A percentile compares a stretch with the other conserved stretches of the same genome.
phyloP scores from a whole-genome alignment of 2,797 vertebrate genomes.

The Aldrovandia affinis region DNA sequence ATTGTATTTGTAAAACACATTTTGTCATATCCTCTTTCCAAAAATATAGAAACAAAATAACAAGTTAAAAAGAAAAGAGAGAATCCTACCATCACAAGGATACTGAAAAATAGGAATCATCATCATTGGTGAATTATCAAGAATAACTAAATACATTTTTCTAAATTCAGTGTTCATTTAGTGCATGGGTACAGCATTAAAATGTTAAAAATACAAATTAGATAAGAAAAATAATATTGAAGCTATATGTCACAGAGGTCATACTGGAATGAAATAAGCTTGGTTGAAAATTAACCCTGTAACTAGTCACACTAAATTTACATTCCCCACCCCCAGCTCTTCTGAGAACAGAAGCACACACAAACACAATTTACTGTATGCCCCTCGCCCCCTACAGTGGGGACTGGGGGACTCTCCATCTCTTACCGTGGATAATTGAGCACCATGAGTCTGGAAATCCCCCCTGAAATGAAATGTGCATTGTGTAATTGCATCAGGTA shows the following conservation, averaged over 20 bases:
- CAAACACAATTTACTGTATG: slow-evolving; percentile 73
- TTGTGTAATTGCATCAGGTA: slow-evolving; percentile 54
- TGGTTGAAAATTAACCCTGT: slow-evolving; percentile 57
- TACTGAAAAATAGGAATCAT: no score
- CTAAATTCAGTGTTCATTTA: no score
- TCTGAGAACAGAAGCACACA: slow-evolving; percentile 61
- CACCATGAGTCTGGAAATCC: slow-evolving; percentile 76
- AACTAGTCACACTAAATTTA: slow-evolving; percentile 63
- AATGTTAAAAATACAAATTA: neutral
- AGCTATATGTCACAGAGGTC: slow-evolving; percentile 30
- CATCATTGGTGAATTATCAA: no score
- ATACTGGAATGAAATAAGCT: slow-evolving; percentile 49
- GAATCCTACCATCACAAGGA: no score
- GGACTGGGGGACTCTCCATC: slow-evolving; percentile 70
- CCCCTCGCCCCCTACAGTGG: slow-evolving; percentile 62
- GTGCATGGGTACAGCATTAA: neutral
- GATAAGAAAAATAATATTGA: neutral
- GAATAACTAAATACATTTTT: no score
- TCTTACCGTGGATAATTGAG: slow-evolving; percentile 83
- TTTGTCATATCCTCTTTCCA: neutral
- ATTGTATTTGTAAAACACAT: neutral
- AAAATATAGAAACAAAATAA: neutral
- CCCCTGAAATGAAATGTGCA: slow-evolving; percentile 61
- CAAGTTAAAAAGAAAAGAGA: no score
- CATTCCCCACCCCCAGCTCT: slow-evolving; percentile 53